Evolutionary conservation across 1,140 invertebrate genomes (phyloP), one percentile per base, ranked within the genome.

Genomic region (Theocolax elegans): DNA sequence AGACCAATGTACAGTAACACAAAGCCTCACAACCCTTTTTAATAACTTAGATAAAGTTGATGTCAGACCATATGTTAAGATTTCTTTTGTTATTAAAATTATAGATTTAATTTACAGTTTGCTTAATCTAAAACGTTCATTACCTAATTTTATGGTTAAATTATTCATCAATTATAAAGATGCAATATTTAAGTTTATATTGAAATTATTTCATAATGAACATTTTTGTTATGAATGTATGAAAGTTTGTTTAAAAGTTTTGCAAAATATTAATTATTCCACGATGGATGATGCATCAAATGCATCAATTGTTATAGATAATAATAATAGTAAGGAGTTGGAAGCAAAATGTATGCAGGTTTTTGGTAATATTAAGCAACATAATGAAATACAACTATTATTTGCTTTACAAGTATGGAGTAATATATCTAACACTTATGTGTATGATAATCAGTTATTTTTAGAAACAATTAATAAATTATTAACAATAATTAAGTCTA

Each of bases 51-150:
- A 67, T 67, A 72, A 59, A 51, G 25, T 66, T 15, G 49, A 74
- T 68, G 46, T 62, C 13, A 74, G 75, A 63, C 69, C 70, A 17
- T 76, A 76, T 46, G 70, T 72, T 13, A 49, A 75, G 38, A 31
- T 44, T 38, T 29, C 48, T 13, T 38, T 49, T 3, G 44, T 62
- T 9, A 35, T 63, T 13, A 69, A 68, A 67, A 59, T 68, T 10
- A 42, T 76, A 15, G 62, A 71, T 17, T 17, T 76, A 46, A n/a
- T 71, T 27, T 51, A 54, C 29, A 53, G 17, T 48, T 62, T 60
- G 21, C 46, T 72, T 53, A 21, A 54, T 67, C 46, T 56, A 29
- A 4, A 60, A 23, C 19, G 19, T 35, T 7, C 35, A 23, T 17
- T n/a, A 29, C 70, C 64, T 13, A n/a, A 23, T 25, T 62, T 66